phyloP scores from a whole-genome alignment of 2,888 invertebrate genomes.

The Eumerus sabulonum region DNA sequence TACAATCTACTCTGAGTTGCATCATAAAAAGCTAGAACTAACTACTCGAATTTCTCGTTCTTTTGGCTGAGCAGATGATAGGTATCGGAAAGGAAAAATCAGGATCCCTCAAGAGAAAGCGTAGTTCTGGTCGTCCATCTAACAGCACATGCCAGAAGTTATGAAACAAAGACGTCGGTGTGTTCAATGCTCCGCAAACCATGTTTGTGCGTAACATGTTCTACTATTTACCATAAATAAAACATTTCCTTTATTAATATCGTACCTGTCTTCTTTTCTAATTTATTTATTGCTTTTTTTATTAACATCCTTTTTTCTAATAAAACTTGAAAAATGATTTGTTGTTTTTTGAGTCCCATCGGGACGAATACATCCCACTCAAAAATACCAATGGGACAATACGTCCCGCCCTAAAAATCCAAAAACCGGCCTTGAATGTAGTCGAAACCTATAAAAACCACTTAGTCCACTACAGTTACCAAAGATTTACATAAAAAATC shows the following conservation, averaged over 20 bases:
- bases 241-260: neutral
- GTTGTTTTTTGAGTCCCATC: too few species aligned
- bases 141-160: constrained; percentile 4
- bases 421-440: constrained; percentile 10
- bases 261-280: too few species aligned
- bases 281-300: too few species aligned
- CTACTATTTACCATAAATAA: neutral
- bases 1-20: constrained; percentile 10
- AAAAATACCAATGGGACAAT: too few species aligned
- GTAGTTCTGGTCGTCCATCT: constrained; percentile 6
- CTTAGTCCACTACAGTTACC: constrained; percentile 6
- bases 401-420: constrained; percentile 11
- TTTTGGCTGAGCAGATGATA: constrained; percentile 9
- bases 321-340: too few species aligned
- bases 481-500: neutral
- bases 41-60: constrained; percentile 1
- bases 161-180: constrained; percentile 2
- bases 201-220: too few species aligned
- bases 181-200: constrained; percentile 9
- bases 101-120: constrained; percentile 5
- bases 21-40: too few species aligned
- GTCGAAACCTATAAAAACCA: constrained; percentile 16
- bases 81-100: constrained; percentile 11
- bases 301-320: constrained; percentile 3
- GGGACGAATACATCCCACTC: too few species aligned